Evolutionary conservation across 2,888 invertebrate species (phyloP).

Genomic region (Blomia tropicalis): DNA sequence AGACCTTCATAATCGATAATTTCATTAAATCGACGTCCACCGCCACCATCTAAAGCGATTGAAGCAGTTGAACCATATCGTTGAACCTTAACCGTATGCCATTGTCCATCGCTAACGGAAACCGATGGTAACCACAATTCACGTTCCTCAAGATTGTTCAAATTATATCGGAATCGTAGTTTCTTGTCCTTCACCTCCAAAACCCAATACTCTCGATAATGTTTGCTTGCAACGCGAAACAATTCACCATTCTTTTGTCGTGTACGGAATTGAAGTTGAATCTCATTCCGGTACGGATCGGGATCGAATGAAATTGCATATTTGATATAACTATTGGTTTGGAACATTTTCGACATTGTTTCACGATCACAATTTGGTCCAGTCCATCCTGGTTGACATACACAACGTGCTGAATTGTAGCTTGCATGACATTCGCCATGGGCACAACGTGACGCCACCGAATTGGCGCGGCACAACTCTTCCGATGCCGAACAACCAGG

Average conservation of each 20-base stretch:
- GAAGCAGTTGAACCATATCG: slow-evolving; percentile 83
- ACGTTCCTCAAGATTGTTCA: slow-evolving; percentile 75
- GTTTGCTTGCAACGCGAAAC: slow-evolving; percentile 81
- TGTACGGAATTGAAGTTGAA: slow-evolving; percentile 82
- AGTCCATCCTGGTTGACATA: slow-evolving; percentile 87
- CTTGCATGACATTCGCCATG: slow-evolving; percentile 87
- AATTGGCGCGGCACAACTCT: slow-evolving; percentile 65
- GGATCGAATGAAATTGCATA: slow-evolving; percentile 87
- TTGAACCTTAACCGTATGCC: slow-evolving; percentile 83
- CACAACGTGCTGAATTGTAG: slow-evolving; percentile 63
- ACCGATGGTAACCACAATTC: slow-evolving; percentile 78
- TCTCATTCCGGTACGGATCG: slow-evolving; percentile 73
- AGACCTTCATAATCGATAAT: slow-evolving; percentile 66
- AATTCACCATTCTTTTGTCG: slow-evolving; percentile 81
- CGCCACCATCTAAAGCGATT: slow-evolving; percentile 81
- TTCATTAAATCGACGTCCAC: slow-evolving; percentile 80
- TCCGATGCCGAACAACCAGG: slow-evolving; percentile 86
- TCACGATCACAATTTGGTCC: slow-evolving; percentile 43
- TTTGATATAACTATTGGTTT: slow-evolving; percentile 86
- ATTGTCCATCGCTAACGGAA: slow-evolving; percentile 82
- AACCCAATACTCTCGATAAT: slow-evolving; percentile 81
- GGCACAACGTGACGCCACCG: slow-evolving; percentile 55
- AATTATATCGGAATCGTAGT: slow-evolving; percentile 75
- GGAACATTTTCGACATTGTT: slow-evolving; percentile 61
- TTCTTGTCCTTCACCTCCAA: slow-evolving; percentile 60